A percentile compares a stretch with the other conserved stretches of the same genome.
Evolutionary conservation across 2,888 invertebrate species (phyloP).

Genomic region (Crocallis elinguaria): DNA sequence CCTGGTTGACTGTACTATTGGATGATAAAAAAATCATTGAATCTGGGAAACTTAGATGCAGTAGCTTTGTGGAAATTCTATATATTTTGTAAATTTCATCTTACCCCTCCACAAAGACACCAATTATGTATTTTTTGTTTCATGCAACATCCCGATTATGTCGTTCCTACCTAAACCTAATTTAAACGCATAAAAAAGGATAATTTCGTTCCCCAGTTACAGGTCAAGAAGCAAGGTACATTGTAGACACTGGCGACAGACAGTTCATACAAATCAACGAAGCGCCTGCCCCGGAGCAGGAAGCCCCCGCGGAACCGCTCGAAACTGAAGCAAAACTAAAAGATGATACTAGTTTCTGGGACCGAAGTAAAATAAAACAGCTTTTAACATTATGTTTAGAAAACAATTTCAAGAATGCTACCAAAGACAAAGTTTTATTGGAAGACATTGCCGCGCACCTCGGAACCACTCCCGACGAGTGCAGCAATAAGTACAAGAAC

Average conservation of each 20-base stretch:
- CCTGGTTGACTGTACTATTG: too few species aligned
- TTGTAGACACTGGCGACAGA: conserved; percentile 62
- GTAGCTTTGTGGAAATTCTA: too few species aligned
- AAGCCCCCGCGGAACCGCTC: conserved; percentile 38
- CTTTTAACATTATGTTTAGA: conserved; percentile 68
- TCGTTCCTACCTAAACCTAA: background rate
- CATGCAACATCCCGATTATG: too few species aligned
- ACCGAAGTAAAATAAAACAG: conserved; percentile 65
- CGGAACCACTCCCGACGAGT: conserved; percentile 65
- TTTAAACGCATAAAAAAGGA: background rate
- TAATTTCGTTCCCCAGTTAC: conserved; percentile 25
- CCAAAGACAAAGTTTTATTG: conserved; percentile 62
- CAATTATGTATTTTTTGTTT: too few species aligned
- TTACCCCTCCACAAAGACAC: too few species aligned
- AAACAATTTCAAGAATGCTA: conserved; percentile 51
- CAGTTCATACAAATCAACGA: conserved; percentile 66
- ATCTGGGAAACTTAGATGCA: too few species aligned
- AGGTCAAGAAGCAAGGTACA: conserved; percentile 64
- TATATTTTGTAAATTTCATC: too few species aligned
- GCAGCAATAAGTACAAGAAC: conserved; percentile 69
- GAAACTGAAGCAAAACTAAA: conserved; percentile 45
- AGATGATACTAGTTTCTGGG: conserved; percentile 69
- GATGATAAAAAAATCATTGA: too few species aligned
- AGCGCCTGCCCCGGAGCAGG: conserved; percentile 40
- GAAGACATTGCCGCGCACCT: conserved; percentile 62